phyloP scores from a whole-genome alignment of 92 coral and sea anemone species.

The Zoanthus solanderi region DNA sequence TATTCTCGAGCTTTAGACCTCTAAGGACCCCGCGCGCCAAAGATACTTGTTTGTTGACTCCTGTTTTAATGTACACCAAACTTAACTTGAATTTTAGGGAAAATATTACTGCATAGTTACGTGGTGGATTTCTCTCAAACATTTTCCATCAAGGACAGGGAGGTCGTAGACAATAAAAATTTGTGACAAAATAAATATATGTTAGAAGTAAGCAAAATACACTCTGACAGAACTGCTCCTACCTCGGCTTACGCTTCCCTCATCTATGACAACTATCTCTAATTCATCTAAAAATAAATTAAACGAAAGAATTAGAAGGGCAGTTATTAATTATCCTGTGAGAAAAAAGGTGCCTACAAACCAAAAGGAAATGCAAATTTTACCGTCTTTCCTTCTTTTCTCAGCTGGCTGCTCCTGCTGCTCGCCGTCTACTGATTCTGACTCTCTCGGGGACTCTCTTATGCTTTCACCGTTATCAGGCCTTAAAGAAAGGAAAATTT shows the following conservation, averaged over 20 bases:
- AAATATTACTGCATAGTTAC: no score
- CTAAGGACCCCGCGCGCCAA: no score
- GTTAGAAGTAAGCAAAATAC: slow-evolving; percentile 26
- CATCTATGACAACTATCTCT: slow-evolving; percentile 7
- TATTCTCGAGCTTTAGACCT: slow-evolving; percentile 6
- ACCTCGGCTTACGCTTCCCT: slow-evolving; percentile 22
- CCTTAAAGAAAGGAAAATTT: not conserved
- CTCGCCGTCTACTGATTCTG: no score
- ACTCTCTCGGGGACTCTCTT: no score
- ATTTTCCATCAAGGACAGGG: no score
- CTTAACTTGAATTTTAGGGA: no score
- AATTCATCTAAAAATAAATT: slow-evolving; percentile 12
- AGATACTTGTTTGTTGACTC: no score
- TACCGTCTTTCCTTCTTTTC: slow-evolving; percentile 14
- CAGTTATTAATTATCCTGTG: slow-evolving; percentile 15
- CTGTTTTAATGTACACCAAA: no score
- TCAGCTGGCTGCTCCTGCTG: not conserved
- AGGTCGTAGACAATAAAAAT: slow-evolving; percentile 9
- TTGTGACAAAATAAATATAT: slow-evolving; percentile 5
- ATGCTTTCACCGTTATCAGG: no score
- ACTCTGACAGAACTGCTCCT: slow-evolving; percentile 16
- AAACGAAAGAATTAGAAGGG: not conserved
- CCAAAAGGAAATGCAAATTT: slow-evolving; percentile 18
- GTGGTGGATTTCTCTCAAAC: no score
- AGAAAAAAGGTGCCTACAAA: slow-evolving; percentile 13